Evolutionary conservation across 1,140 invertebrate species (phyloP), one percentile per base, ranked within the genome.

Genomic region (Drosophila micromelanica): DNA sequence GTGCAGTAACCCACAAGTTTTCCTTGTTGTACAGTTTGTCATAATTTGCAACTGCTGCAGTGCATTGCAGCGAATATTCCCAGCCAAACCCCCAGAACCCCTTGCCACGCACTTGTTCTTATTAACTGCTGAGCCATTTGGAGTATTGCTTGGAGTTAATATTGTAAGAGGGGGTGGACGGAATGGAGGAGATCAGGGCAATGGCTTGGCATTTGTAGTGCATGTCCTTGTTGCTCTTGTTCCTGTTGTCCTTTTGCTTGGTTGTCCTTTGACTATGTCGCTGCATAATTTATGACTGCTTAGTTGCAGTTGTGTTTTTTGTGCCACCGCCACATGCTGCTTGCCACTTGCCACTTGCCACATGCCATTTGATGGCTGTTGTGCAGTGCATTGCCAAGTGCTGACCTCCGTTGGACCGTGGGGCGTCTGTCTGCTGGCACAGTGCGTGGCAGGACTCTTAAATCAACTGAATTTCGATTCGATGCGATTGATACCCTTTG

Each of bases 271-370:
- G 82, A 79, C 82, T 82, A 73, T 87, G 78, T 87, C 84, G 76
- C 82, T 87, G 84, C 84, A 87, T 87, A 87, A 87, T 87, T 87
- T 87, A 87, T 87, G 82, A 87, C 82, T 89, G 73, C 82, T 87
- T 86, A 80, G 67, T 85, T 82, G 73, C 51, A 70, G 57, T 70
- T 63, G 67, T 32, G 48, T 62, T 63, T 71, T 71, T 63, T 71
- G 55, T 48, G 46, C 23, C 46, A 27, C 45, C 45, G 20, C 45
- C 45, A 46, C 45, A 46, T 11, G 67, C 32, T 52, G 46, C 40
- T 27, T 51, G 45, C 32, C 15, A 56, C 48, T 60, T 46, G 79
- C 49, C 61, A 64, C 46, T 43, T 68, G 42, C 20, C 42, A 46
- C 56, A n/a, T 57, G 46, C 43, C 61, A 52, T 46, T 57, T 45